These are phyloP conservation scores for Desoria tigrina DNA, from an alignment of 2,888 invertebrate genomes.

Conservation along the genomic window DNA sequence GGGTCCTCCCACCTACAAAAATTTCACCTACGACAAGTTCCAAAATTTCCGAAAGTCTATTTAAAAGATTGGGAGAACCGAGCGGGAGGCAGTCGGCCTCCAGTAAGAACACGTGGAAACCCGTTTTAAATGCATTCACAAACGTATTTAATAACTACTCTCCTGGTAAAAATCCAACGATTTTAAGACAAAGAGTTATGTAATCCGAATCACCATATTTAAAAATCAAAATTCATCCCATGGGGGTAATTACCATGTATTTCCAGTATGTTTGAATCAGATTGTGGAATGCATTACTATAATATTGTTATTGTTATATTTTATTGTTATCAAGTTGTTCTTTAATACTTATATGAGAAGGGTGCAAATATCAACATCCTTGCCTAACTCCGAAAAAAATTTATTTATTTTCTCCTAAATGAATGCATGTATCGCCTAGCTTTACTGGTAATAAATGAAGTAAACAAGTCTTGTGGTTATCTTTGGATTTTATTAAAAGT, in stretches of 20 bases:
- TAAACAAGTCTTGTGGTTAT: neutral
- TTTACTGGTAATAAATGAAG: neutral
- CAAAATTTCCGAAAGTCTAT: too few relatives aligned
- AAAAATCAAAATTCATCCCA: too few relatives aligned
- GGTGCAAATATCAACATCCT: too few relatives aligned
- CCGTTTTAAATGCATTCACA: slow-evolving; percentile 31
- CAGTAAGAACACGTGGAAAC: slow-evolving; percentile 20
- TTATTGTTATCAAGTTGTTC: too few relatives aligned
- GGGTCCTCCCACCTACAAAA: neutral
- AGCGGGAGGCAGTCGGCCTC: neutral
- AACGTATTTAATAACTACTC: slow-evolving; percentile 36
- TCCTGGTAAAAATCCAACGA: slow-evolving; percentile 3
- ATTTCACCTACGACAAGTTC: neutral
- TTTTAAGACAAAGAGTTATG: neutral
- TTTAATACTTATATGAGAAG: too few relatives aligned
- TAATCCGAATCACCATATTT: too few relatives aligned
- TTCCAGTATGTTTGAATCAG: too few relatives aligned
- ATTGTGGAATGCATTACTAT: too few relatives aligned
- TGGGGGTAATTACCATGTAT: too few relatives aligned
- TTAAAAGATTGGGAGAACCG: neutral
- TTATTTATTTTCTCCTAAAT: neutral
- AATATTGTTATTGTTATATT: too few relatives aligned
- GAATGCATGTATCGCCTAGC: neutral
- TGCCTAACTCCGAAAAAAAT: too few relatives aligned
- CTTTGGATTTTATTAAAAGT: slow-evolving; percentile 46